Base-by-base conservation (phyloP, 2,888 invertebrate genomes). In the Volucella zonaria region DNA sequence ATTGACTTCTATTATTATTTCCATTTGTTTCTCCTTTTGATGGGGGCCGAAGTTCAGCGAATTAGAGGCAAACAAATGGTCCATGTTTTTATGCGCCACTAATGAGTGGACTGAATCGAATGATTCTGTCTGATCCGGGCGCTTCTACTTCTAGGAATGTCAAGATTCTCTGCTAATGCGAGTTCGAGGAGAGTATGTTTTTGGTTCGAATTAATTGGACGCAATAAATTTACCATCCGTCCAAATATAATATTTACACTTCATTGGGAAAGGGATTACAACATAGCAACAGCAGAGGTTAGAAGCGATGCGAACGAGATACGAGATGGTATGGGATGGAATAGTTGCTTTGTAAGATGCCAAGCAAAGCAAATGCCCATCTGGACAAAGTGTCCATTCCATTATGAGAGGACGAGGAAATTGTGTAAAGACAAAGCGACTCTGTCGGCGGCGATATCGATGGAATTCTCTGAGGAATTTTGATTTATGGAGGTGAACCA, bases 1-100 rank as follows among this genome's bases (percentile, higher is more conserved):
- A 83, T 83, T 83, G 83, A 83, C 83, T 83, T 64, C 80, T 71
- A 80, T 79, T 75, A 80, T 76, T 61, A 61, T 66, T 70, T 42
- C 18, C 51, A 61, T 54, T 54, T 23, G 23, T 38, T 54, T 8
- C 1, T 8, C 31, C 54, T 18, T 23, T 31, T 40, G 10, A 40
- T 43, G 67, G 76, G 45, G 54, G 51, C 45, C 73, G 15, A 74
- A 68, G 78, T 79, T 82, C 64, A 73, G 58, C 62, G 62, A 78
- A 78, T 78, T 74, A 56, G 77, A 61, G 49, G 56, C 78, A 15
- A 82, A 49, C 82, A 78, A 82, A 82, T 78, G 68, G 73, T 56
- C 61, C 73, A 45, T 74, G 59, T 62, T 56, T 10, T 40, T 73
- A 49, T 38, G 31, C 52, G 12, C 23, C 58, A 52, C 74, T 74